Conservation (phyloP, 2,797 vertebrate genomes). For the Pangasius krempfi region DNA sequence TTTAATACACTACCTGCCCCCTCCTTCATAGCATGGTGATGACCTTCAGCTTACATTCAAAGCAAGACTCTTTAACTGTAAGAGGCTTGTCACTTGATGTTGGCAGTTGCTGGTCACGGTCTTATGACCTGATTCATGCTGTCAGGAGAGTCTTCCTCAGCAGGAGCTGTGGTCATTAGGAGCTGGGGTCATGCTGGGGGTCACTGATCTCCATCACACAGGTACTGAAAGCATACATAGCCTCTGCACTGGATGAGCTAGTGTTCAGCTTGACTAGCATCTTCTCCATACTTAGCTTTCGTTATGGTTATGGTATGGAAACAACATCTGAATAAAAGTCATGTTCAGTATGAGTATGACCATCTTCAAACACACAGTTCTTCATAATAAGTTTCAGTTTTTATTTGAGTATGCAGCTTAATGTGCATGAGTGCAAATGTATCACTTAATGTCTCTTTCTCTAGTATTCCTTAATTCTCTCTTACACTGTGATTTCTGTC, state of each 20-base stretch:
- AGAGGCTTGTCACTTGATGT: conserved; percentile 9
- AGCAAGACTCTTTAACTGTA: conserved; percentile 8
- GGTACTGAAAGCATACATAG: conserved; percentile 9
- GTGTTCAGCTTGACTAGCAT: background rate
- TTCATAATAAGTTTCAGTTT: background rate
- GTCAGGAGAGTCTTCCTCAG: conserved; percentile 9
- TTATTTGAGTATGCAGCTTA: background rate
- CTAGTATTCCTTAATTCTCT: background rate
- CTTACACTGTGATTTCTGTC: too few species aligned
- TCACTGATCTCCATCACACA: background rate
- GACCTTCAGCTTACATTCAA: conserved; percentile 33
- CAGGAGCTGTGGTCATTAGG: background rate
- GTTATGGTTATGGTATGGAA: background rate
- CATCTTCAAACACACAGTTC: background rate
- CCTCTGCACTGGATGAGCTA: background rate
- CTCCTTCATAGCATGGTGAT: background rate
- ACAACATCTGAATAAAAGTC: background rate
- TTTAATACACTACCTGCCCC: background rate
- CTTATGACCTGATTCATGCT: conserved; percentile 22
- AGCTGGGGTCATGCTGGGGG: conserved; percentile 21
- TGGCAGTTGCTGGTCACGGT: conserved; percentile 11
- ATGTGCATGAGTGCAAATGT: background rate
- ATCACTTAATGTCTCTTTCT: background rate
- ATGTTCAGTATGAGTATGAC: background rate
- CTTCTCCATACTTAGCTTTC: background rate